Evolutionary conservation across 64 coral and sea anemone genomes (phyloP), one percentile per base, ranked within the genome.

Genomic region (Porites lutea): DNA sequence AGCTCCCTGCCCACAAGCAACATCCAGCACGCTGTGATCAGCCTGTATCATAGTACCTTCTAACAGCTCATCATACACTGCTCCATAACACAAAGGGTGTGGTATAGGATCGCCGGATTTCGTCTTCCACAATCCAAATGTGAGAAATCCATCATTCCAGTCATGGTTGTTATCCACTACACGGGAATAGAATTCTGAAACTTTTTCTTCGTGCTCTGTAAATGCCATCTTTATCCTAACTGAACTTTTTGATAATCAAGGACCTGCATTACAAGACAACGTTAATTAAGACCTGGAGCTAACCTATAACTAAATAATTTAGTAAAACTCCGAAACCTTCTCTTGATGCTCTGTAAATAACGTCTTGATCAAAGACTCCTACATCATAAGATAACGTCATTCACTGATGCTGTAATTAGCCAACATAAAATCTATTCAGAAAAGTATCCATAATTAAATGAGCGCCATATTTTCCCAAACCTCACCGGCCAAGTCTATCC

Each of bases 321-420:
- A 92, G 75, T 87, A 92, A 87, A 92, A 92, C 4, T 87, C 18
- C 10, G 91, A 92, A 83, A 92, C 91, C 14, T 92, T 92, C 19
- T 65, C 71, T 79, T 92, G 77, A 72, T 92, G 90, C 69, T 92
- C 53, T 9, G 81, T 67, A 78, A 59, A 57, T 51, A 65, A 82
- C 90, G 87, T 65, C 71, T 79, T 92, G 48, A 18, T 88, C 19
- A 73, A 22, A 27, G 60, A 73, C n/a, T 73, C 71, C 71, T 73
- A 19, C 19, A 73, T 73, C 16, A 44, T 8, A 73, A 73, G 71
- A 73, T 19, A 73, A 22, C 71, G 19, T 73, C 23, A 73, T 73
- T 73, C 60, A 63, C 60, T 63, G 60, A 63, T 63, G 60, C 60
- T 63, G 60, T 63, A 63, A 63, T 63, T 63, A 63, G 60, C 60